Evolutionary conservation across 1,140 invertebrate genomes (phyloP).

Genomic region (Orchestia grillus): DNA sequence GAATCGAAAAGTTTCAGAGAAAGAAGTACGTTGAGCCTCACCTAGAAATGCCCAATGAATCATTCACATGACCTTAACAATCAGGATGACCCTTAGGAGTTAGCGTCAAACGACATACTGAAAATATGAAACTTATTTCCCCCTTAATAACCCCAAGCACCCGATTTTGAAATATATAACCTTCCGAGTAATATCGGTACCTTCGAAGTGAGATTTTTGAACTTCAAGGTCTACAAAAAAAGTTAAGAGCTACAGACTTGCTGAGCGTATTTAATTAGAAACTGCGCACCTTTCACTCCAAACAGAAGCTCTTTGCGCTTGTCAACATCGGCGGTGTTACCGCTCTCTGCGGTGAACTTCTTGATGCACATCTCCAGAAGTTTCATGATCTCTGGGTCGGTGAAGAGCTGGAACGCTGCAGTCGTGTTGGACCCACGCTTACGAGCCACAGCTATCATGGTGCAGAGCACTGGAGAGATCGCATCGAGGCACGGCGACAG

Average conservation of each 20-base stretch:
- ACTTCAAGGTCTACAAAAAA: background rate
- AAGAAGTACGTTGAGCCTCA: too few relatives aligned
- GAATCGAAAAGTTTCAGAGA: too few relatives aligned
- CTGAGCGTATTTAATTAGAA: background rate
- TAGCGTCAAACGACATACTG: background rate
- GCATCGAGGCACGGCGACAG: background rate
- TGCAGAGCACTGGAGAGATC: background rate
- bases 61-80: background rate
- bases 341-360: background rate
- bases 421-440: constrained; percentile 16
- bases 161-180: background rate
- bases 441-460: constrained; percentile 16
- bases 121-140: background rate
- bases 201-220: background rate
- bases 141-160: background rate
- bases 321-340: background rate
- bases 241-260: background rate
- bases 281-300: constrained; percentile 11
- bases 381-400: background rate
- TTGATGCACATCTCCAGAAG: background rate
- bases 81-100: background rate
- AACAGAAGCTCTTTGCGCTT: constrained; percentile 12
- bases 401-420: background rate
- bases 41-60: background rate
- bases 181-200: background rate